These are phyloP conservation scores for Plagodis dolabraria DNA, from an alignment of 2,888 invertebrate species.

Conservation along the genomic window DNA sequence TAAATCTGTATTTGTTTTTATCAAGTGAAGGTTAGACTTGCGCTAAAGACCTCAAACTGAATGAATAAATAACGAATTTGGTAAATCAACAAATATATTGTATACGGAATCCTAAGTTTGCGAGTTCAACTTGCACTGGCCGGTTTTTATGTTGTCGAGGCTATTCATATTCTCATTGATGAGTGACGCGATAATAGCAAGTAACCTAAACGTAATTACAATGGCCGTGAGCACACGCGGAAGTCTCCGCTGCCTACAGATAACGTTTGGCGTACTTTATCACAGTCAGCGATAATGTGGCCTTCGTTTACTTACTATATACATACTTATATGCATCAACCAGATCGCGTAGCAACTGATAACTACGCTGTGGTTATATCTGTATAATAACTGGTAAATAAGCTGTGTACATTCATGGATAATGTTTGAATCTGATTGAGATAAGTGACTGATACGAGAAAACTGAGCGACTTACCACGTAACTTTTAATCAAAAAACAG, in stretches of 20 bases:
- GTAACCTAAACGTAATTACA: conserved; percentile 44
- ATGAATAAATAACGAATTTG: too few relatives aligned
- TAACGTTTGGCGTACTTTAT: conserved; percentile 77
- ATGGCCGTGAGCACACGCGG: conserved; percentile 75
- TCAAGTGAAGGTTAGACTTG: too few relatives aligned
- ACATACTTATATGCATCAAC: conserved; percentile 32
- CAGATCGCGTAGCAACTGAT: conserved; percentile 15
- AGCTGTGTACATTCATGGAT: conserved; percentile 4
- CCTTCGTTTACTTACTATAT: conserved; percentile 59
- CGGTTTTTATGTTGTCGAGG: conserved; percentile 10
- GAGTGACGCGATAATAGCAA: conserved; percentile 53
- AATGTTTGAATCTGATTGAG: neutral
- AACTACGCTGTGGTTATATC: conserved; percentile 6
- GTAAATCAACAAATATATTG: too few relatives aligned
- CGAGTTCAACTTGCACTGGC: too few relatives aligned
- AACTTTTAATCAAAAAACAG: too few relatives aligned
- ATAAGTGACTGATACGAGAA: too few relatives aligned
- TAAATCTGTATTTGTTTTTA: too few relatives aligned
- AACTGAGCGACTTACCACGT: too few relatives aligned
- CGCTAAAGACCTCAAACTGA: too few relatives aligned
- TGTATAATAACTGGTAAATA: neutral
- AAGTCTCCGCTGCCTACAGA: conserved; percentile 71
- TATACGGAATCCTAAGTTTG: too few relatives aligned
- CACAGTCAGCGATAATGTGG: conserved; percentile 65
- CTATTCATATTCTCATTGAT: conserved; percentile 33